phyloP scores from a whole-genome alignment of 2,113 vertebrate genomes.

The Aptenodytes forsteri region DNA sequence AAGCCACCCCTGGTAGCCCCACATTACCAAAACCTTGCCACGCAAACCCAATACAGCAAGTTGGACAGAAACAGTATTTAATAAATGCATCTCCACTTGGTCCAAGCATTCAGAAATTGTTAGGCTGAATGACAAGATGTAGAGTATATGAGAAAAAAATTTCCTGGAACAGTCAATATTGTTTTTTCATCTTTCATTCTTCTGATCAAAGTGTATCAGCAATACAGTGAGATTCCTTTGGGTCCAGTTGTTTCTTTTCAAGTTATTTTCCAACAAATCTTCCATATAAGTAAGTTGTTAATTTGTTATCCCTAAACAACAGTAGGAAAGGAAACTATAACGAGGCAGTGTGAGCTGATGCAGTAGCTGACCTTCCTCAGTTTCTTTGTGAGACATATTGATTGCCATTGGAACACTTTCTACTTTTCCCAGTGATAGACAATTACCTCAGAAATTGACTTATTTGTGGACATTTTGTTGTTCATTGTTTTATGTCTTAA shows the following conservation, averaged over 20 bases:
- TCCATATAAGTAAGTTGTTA: conserved; percentile 79
- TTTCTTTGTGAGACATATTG: neutral
- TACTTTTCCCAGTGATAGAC: neutral
- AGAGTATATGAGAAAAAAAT: conserved; percentile 46
- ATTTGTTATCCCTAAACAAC: conserved; percentile 8
- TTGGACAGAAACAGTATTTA: neutral
- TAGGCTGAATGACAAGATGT: conserved; percentile 63
- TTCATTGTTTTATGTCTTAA: neutral
- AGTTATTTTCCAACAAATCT: conserved; percentile 77
- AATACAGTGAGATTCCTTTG: conserved; percentile 70
- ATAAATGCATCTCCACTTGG: neutral
- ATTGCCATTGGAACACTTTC: neutral
- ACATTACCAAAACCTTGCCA: no score
- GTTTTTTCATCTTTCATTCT: conserved; percentile 70
- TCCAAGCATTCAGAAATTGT: conserved; percentile 70
- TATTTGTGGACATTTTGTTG: neutral
- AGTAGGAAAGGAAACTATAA: neutral
- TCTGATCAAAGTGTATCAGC: conserved; percentile 74
- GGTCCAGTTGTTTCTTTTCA: conserved; percentile 49
- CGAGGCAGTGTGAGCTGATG: neutral
- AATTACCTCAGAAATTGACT: neutral
- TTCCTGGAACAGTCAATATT: conserved; percentile 48
- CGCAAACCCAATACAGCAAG: neutral
- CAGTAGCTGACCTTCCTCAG: conserved; percentile 1
- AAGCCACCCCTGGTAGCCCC: no score